These are phyloP conservation scores for Melanotaenia parkinsoni DNA, from an alignment of 2,797 vertebrate genomes.

Conservation along the genomic window DNA sequence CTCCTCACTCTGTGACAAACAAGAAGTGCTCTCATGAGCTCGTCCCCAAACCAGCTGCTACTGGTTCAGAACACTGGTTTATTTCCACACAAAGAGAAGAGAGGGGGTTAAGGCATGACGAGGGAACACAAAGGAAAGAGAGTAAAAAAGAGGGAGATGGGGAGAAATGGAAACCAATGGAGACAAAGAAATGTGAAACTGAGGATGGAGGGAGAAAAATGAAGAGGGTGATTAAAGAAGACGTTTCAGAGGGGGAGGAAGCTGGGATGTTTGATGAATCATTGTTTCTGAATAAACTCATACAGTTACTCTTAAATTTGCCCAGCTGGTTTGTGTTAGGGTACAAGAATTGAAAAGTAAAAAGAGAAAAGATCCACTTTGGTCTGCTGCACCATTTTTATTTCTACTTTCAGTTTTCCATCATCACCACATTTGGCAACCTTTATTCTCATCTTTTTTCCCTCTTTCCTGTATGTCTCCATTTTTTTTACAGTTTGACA, in stretches of 20 bases:
- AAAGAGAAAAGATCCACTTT: no score
- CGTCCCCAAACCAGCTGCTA: slow-evolving; percentile 65
- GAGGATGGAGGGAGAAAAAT: neutral
- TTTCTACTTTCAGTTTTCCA: no score
- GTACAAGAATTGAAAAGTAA: no score
- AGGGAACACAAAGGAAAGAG: neutral
- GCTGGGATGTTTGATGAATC: neutral
- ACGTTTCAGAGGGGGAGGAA: neutral
- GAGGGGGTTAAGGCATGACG: neutral
- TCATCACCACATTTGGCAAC: neutral
- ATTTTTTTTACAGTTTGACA: slow-evolving; percentile 85
- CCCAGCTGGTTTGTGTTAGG: no score
- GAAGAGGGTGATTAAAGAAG: neutral
- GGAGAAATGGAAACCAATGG: neutral
- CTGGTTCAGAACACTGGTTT: slow-evolving; percentile 66
- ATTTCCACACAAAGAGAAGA: slow-evolving; percentile 38
- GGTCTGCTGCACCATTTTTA: no score
- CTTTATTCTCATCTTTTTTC: neutral
- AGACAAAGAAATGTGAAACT: neutral
- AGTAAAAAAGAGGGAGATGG: neutral
- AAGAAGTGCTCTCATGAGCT: slow-evolving; percentile 61
- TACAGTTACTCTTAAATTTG: no score
- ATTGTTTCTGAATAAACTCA: no score
- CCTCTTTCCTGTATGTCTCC: neutral
- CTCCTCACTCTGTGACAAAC: slow-evolving; percentile 45